Base-by-base conservation (phyloP, 2,888 invertebrate species). In the Oasisia sp. region DNA sequence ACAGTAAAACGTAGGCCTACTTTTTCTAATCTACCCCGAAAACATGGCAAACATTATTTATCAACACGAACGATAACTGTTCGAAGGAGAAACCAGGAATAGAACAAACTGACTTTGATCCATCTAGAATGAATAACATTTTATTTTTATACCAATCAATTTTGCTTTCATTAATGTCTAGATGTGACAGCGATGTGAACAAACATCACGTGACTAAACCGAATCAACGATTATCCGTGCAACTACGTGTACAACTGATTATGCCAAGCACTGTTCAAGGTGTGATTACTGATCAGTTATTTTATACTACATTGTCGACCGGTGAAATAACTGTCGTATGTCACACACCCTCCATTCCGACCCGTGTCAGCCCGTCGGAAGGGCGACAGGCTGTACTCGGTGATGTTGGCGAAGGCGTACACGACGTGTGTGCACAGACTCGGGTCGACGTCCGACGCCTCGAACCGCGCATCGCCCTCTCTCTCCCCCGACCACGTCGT, bases 401-500 rank as follows among this genome's bases (percentile, higher is more conserved):
- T 99, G 96, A 99, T 97, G 98, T 99, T 99, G 1, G 99, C 99
- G 96, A 99, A 99, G n/a, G 99, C 98, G 97, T 98, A 99, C 95
- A 99, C 98, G 94, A 99, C 97, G 97, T 99, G 99, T 0, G 99
- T 99, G 97, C 99, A 99, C 45, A 99, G 97, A 96, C 98, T 98
- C 0, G 99, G 98, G 93, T 98, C 98, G 94, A 99, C 99, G 96
- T 99, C 98, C 96, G 99, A 99, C 0, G 99, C 99, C n/a, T 27
- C 5, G 91, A 97, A 96, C 97, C 99, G 99, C 92, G 98, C 99
- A 92, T 98, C 97, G 96, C 14, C 90, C n/a, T 98, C 98, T 93
- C 99, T 97, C 96, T 99, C 99, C 96, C 99, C 99, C 0, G 99
- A 98, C 99, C 99, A 99, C 97, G 99, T 99, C 91, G 99, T 99